Base-by-base conservation (phyloP, 2,888 invertebrate genomes). In the Metacarcinus magister region DNA sequence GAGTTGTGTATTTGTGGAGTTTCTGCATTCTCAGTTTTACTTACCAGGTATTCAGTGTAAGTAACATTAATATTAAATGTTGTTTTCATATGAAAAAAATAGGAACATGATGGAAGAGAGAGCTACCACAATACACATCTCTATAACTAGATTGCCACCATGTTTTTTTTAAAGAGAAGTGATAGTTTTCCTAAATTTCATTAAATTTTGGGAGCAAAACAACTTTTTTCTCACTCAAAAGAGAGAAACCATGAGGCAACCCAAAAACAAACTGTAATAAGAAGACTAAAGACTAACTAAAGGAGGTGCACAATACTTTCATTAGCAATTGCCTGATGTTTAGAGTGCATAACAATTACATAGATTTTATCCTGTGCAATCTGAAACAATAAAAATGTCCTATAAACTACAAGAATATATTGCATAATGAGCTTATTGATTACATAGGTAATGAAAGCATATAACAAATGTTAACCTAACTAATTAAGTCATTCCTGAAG, bases 371-470 rank as follows among this genome's bases (percentile, higher is more conserved):
- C 54, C 75, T 75, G 75, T n/a, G 75, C 75, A 23, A 28, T 75
- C 23, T 7, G n/a, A 75, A 75, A 7, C 23, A n/a, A 75, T 75
- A 28, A 23, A 75, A 75, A 75, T n/a, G 16, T 16, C 23, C 23
- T 75, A 75, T 75, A 75, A 75, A 75, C 75, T 75, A 54, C 19
- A 54, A 54, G 54, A 54, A 19, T 54, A 54, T 54, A 19, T 19
- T 54, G 75, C 75, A 75, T 75, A 75, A n/a, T n/a, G 28, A 75
- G 75, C 75, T n/a, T 75, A 75, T n/a, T 75, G 54, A 54, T 19
- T 54, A 54, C 13, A 13, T 54, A 54, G 2, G 54, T 54, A 54
- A 54, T 54, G 19, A 54, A 16, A 54, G 19, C 19, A 75, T 28
- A 75, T 23, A 75, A 23, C 23, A 75, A 23, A 75, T 0, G n/a